These are phyloP conservation scores for Littorina saxatilis DNA, from an alignment of 1,140 invertebrate genomes.

Conservation along the genomic window DNA sequence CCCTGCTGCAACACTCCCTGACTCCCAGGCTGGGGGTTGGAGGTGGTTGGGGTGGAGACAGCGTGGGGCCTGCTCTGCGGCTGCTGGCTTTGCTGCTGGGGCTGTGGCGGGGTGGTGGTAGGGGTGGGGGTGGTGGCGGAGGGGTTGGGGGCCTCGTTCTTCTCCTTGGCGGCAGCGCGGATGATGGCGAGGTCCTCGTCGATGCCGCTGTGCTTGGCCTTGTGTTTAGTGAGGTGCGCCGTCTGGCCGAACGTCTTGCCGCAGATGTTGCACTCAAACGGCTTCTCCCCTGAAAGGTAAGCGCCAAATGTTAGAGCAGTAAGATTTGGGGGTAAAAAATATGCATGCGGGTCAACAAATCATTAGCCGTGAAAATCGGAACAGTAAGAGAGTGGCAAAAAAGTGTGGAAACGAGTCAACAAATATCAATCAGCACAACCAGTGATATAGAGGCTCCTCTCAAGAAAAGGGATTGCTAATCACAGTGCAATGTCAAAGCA, in stretches of 20 bases:
- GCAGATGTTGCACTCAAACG: constrained; percentile 29
- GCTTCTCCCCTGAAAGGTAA: constrained; percentile 25
- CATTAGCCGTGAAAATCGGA: too few relatives aligned
- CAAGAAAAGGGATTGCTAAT: too few relatives aligned
- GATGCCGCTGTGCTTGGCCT: constrained; percentile 38
- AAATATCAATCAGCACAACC: too few relatives aligned
- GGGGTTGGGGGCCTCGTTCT: not conserved
- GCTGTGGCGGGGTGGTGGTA: not conserved
- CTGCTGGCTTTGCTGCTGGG: constrained; percentile 2
- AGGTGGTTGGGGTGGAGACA: not conserved
- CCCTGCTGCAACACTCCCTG: not conserved
- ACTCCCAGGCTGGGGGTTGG: not conserved
- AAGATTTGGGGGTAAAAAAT: too few relatives aligned
- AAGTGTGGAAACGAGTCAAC: too few relatives aligned
- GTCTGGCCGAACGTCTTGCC: constrained; percentile 32
- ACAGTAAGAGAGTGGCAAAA: too few relatives aligned
- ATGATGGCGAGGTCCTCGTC: constrained; percentile 38
- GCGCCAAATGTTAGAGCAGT: too few relatives aligned
- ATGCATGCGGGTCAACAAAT: too few relatives aligned
- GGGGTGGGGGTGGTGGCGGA: not conserved
- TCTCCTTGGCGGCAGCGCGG: constrained; percentile 25
- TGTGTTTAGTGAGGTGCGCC: constrained; percentile 33
- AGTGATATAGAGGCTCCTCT: too few relatives aligned
- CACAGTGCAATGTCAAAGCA: too few relatives aligned
- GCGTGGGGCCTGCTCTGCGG: not conserved